Base-by-base conservation (phyloP, 2,113 vertebrate species). In the Calyptommatus sinebrachiatus region DNA sequence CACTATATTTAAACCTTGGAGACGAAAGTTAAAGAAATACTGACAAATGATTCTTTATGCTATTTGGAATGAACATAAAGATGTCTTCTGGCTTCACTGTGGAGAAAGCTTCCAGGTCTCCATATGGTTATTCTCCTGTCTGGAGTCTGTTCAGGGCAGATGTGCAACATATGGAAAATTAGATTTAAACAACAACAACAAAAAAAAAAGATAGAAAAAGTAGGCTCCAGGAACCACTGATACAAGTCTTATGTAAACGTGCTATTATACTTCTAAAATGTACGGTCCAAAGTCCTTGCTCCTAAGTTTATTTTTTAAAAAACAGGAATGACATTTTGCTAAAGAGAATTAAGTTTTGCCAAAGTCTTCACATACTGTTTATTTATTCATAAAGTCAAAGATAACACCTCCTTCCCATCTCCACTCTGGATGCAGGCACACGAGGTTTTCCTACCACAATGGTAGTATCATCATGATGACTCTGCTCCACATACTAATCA, bases 111-210 rank as follows among this genome's bases (percentile, higher is more conserved):
- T 91, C 91, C 88, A 83, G 86, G 79, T 87, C 77, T 76, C 87
- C 91, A 89, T 89, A 87, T 93, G 88, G 87, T 86, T 90, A 79
- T 88, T 86, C 71, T 93, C 81, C 89, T 91, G 88, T 85, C 83
- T 86, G 73, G 21, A 83, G 79, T 41, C 69, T 79, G 61, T 24
- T 71, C 68, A 89, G 68, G 87, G 90, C 89, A 92, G 91, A 90
- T 57, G 82, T 63, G 89, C 77, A 88, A 89, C 88, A 91, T 90
- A 87, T 80, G 78, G 76, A 85, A 84, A 87, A 88, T 84, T 72
- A 83, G 67, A 82, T 83, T 83, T 85, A 29, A 79, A 82, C 84
- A 84, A 86, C 74, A 84, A 41, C 46, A 82, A 65, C 53, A 86
- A 86, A 8, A 53, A n/a, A 29, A 22, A n/a, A 11, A 46, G 24